Evolutionary conservation across 2,113 vertebrate species (phyloP).

Genomic region (Xenus cinereus): DNA sequence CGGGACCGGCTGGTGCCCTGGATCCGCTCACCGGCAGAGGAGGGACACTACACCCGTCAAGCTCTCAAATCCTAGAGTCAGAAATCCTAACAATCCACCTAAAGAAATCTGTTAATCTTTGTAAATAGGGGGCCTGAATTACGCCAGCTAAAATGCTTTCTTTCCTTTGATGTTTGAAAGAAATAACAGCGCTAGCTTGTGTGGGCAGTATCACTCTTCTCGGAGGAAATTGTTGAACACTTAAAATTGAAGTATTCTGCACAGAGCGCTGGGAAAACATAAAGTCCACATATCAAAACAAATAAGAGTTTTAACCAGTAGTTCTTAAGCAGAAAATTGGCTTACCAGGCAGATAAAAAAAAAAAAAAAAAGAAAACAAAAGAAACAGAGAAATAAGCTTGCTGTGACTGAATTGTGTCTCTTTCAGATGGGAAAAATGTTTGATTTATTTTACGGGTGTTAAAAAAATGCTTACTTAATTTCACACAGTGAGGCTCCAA

Average conservation of each 20-base stretch:
- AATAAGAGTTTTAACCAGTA: conserved; percentile 84
- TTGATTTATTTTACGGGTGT: conserved; percentile 87
- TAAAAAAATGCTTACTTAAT: conserved; percentile 87
- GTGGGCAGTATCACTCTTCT: not conserved
- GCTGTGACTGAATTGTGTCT: conserved; percentile 88
- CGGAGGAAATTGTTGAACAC: conserved; percentile 72
- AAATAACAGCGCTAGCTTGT: conserved; percentile 1
- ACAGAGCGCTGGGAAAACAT: conserved; percentile 81
- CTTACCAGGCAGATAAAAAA: conserved; percentile 83
- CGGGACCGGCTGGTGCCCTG: not conserved
- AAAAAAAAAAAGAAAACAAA: conserved; percentile 82
- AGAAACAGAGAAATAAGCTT: conserved; percentile 86
- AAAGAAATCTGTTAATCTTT: conserved; percentile 23
- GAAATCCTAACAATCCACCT: not conserved
- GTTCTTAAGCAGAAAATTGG: conserved; percentile 96
- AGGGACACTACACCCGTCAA: not conserved
- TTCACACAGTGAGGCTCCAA: conserved; percentile 85
- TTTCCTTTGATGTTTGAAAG: not conserved
- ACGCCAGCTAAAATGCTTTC: not conserved
- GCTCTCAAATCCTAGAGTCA: not conserved
- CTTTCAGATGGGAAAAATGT: conserved; percentile 79
- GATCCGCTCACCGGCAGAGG: not conserved
- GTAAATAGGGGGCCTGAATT: not conserved
- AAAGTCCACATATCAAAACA: conserved; percentile 86
- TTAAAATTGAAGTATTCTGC: conserved; percentile 73